Evolutionary conservation across 2,888 invertebrate genomes (phyloP).

Genomic region (Lepetodrilus schrolli): DNA sequence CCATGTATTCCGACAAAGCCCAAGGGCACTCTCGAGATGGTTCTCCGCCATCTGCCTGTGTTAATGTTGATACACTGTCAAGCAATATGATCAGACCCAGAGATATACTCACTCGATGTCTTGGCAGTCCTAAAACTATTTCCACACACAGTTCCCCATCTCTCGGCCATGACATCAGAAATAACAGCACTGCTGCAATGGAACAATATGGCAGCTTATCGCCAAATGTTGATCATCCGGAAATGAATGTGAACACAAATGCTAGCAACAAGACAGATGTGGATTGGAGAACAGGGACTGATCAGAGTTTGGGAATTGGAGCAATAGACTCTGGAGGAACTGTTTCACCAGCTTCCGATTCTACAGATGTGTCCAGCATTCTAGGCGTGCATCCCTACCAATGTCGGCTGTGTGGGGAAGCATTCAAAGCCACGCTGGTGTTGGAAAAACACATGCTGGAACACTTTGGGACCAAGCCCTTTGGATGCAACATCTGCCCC

Average conservation of each 20-base stretch:
- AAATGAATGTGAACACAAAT: no score
- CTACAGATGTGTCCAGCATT: background rate
- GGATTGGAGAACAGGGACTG: no score
- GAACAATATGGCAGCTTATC: no score
- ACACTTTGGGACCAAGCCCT: constrained; percentile 6
- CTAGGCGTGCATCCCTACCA: background rate
- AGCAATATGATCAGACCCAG: background rate
- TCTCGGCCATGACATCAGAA: background rate
- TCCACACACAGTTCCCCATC: background rate
- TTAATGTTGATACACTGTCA: background rate
- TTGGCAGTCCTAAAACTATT: background rate
- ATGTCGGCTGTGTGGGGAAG: background rate
- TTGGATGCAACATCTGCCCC: background rate
- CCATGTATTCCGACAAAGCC: background rate
- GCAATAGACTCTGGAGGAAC: background rate
- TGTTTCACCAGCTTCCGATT: background rate
- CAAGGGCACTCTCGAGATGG: background rate
- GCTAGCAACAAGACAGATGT: no score
- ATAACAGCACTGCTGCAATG: background rate
- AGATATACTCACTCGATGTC: background rate
- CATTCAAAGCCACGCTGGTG: background rate
- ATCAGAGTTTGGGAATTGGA: background rate
- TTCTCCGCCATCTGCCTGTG: no score
- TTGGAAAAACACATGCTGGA: constrained; percentile 1
- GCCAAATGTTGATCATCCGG: no score